A percentile compares a stretch with the other conserved stretches of the same genome.
These are phyloP conservation scores for Carduelis carduelis DNA, from an alignment of 2,797 vertebrate genomes.

Conservation along the genomic window DNA sequence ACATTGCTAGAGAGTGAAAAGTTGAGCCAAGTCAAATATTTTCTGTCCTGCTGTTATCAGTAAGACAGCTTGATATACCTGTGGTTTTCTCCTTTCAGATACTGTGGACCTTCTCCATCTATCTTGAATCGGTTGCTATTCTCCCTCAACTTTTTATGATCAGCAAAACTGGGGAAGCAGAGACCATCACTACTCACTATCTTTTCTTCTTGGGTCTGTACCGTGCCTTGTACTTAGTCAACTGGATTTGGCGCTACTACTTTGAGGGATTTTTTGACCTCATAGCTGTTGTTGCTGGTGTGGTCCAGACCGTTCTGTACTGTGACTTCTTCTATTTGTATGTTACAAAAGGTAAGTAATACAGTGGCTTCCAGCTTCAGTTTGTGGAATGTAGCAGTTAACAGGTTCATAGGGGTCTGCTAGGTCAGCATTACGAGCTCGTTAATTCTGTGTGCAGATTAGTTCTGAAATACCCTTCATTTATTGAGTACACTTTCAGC, in stretches of 20 bases:
- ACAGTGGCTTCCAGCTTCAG: neutral
- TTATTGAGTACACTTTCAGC: neutral
- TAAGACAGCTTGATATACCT: neutral
- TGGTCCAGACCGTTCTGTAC: slow-evolving; percentile 97
- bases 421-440: rapidly evolving
- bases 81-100: slow-evolving; percentile 76
- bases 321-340: slow-evolving; percentile 99
- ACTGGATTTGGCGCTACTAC: slow-evolving; percentile 99
- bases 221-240: slow-evolving; percentile 93
- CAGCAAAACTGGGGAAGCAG: slow-evolving; percentile 96
- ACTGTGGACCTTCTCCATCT: slow-evolving; percentile 98
- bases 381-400: neutral
- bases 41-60: neutral
- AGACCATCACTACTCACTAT: slow-evolving; percentile 98
- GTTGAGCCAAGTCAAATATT: neutral
- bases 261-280: slow-evolving; percentile 98
- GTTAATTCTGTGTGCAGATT: neutral
- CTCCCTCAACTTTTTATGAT: slow-evolving; percentile 98
- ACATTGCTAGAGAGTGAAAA: neutral
- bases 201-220: slow-evolving; percentile 97
- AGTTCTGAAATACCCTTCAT: neutral
- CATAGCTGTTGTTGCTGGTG: slow-evolving; percentile 95
- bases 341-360: slow-evolving; percentile 91
- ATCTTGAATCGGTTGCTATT: slow-evolving; percentile 94
- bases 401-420: neutral